Base-by-base conservation (phyloP, 2,797 vertebrate species). In the Sebastes hubbsi region DNA sequence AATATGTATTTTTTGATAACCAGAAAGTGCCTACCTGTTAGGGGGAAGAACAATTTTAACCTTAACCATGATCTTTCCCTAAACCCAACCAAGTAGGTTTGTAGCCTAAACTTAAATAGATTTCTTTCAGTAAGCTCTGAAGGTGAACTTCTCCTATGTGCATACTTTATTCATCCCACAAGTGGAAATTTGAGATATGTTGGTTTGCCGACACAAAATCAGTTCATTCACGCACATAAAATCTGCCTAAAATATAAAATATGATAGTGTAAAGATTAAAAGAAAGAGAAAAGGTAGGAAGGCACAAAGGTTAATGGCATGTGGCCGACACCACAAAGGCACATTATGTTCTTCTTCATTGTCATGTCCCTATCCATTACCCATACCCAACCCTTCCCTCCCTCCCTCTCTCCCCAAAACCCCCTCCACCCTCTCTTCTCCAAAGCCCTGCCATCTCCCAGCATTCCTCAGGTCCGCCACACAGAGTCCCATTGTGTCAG, bases 401-500 rank as follows among this genome's bases (percentile, higher is more conserved):
- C 22, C 22, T 64, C 8, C 34, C 8, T 59, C 67, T 58, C 60
- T 70, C 68, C 34, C 34, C 34, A 54, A 73, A 82, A 66, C 72
- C 66, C 86, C 78, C 71, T 80, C 81, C 82, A 84, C 66, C 71
- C 80, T 70, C 86, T 72, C 77, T 25, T 78, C 84, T 81, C 78
- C 84, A 71, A 74, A 72, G 80, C 72, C 56, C 90, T 88, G 89
- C 89, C 93, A 92, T 93, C 88, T 90, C 85, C 78, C 90, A 83
- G 92, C 94, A 96, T 95, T 95, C 94, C 94, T 88, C 80, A 90
- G 88, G 87, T 90, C 86, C 18, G 22, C 90, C 93, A 91, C 89
- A 96, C 93, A 96, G 94, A 95, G 94, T 78, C 83, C 83, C 94
- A 93, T 96, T 96, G 95, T 95, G 89, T 89, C 82, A 80, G 74